These are phyloP conservation scores for Alloscopus bannaensis DNA, from an alignment of 2,888 invertebrate species.

Conservation along the genomic window DNA sequence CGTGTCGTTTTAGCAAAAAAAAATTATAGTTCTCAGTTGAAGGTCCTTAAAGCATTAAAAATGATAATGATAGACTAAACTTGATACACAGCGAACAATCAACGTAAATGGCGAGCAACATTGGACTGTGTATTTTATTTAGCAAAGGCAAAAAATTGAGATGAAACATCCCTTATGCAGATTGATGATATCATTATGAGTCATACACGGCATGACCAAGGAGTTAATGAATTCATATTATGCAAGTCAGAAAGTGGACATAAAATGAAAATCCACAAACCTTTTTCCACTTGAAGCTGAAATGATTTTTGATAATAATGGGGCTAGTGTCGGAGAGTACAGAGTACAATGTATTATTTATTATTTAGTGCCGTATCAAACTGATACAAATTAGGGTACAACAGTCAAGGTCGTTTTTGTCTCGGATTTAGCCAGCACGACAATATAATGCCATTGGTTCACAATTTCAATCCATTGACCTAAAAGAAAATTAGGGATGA, in stretches of 20 bases:
- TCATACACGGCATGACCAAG: conserved; percentile 36
- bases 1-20: conserved; percentile 14
- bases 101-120: no score
- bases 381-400: no score
- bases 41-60: conserved; percentile 19
- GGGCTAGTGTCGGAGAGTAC: not conserved
- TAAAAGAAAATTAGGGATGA: conserved; percentile 24
- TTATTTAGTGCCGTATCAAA: no score
- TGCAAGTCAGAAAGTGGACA: conserved; percentile 16
- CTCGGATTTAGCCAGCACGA: conserved; percentile 2
- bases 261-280: not conserved
- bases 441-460: not conserved
- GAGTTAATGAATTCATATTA: conserved; percentile 40
- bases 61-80: not conserved
- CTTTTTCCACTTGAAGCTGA: not conserved
- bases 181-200: conserved; percentile 24
- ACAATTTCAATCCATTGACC: conserved; percentile 19
- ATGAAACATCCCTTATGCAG: conserved; percentile 2
- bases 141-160: not conserved
- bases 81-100: no score
- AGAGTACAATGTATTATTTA: no score
- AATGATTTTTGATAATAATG: not conserved
- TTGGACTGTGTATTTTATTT: no score
- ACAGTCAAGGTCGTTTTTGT: conserved; percentile 8
- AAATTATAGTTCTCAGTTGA: conserved; percentile 21